These are phyloP conservation scores for Autographa pulchrina DNA, from an alignment of 2,888 invertebrate genomes.

Conservation along the genomic window DNA sequence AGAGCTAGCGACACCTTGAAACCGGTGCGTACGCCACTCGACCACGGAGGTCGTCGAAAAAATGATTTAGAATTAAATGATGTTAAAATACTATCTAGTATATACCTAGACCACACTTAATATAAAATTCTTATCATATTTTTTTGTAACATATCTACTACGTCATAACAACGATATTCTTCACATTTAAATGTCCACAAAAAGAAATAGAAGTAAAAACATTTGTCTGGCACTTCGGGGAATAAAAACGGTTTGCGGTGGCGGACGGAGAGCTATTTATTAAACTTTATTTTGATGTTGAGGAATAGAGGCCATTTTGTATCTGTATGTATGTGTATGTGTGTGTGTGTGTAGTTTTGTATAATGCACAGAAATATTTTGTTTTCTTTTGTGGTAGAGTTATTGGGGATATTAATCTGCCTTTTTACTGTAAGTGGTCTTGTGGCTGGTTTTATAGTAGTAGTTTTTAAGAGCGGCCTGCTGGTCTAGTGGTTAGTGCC, in stretches of 20 bases:
- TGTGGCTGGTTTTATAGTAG: background rate
- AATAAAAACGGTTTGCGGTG: conserved; percentile 1
- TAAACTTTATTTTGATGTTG: conserved; percentile 10
- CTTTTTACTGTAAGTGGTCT: background rate
- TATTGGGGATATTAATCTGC: background rate
- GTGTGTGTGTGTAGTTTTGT: background rate
- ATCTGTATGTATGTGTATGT: background rate
- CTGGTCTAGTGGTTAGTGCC: no score
- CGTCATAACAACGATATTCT: background rate
- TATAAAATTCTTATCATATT: background rate
- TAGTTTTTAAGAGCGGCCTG: background rate
- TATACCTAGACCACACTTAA: no score
- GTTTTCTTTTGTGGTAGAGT: background rate
- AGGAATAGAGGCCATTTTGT: background rate
- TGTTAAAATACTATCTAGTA: no score
- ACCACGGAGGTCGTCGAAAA: no score
- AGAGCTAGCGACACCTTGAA: no score
- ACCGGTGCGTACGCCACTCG: no score
- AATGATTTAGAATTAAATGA: no score
- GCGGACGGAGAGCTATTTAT: background rate
- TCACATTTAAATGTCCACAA: conserved; percentile 5
- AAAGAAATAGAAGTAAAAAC: background rate
- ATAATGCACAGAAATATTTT: background rate
- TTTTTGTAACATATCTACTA: background rate
- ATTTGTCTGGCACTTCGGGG: background rate